phyloP scores from a whole-genome alignment of 2,113 vertebrate genomes.

The Peromyscus polionotus region DNA sequence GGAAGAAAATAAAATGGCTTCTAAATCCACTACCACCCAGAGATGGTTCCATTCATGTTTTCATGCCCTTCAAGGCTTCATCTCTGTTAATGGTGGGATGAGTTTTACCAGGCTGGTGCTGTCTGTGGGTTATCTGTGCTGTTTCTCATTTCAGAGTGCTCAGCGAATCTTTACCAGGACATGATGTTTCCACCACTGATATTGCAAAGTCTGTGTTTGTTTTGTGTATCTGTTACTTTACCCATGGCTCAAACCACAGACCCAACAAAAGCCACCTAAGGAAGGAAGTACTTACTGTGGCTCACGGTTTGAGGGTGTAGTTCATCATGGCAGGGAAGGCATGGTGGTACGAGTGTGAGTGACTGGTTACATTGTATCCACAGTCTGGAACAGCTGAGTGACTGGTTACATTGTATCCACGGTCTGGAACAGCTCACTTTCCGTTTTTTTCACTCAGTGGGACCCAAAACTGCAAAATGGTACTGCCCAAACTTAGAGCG shows the following conservation, averaged over 20 bases:
- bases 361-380: not conserved
- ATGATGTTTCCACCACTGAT: not conserved
- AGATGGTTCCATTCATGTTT: not conserved
- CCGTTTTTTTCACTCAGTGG: not conserved
- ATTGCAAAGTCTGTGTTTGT: not conserved
- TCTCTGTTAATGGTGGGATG: rapidly evolving
- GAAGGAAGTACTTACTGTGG: not conserved
- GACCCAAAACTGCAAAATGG: not conserved
- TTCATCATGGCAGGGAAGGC: not conserved
- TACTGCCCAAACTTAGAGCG: not conserved
- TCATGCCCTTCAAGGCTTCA: not conserved
- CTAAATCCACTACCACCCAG: not conserved
- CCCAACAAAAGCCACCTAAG: not conserved
- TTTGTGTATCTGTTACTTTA: not conserved
- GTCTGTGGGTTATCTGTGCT: not conserved
- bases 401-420: not conserved
- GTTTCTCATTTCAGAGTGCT: not conserved
- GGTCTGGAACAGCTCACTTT: not conserved
- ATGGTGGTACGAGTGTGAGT: not conserved
- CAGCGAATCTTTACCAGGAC: not conserved
- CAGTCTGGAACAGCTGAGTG: not conserved
- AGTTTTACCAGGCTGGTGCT: not conserved
- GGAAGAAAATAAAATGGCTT: not conserved
- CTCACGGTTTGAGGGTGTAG: not conserved
- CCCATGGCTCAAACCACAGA: not conserved